Evolutionary conservation across 2,113 vertebrate genomes (phyloP), one percentile per base, ranked within the genome.

Genomic region (Carettochelys insculpta): DNA sequence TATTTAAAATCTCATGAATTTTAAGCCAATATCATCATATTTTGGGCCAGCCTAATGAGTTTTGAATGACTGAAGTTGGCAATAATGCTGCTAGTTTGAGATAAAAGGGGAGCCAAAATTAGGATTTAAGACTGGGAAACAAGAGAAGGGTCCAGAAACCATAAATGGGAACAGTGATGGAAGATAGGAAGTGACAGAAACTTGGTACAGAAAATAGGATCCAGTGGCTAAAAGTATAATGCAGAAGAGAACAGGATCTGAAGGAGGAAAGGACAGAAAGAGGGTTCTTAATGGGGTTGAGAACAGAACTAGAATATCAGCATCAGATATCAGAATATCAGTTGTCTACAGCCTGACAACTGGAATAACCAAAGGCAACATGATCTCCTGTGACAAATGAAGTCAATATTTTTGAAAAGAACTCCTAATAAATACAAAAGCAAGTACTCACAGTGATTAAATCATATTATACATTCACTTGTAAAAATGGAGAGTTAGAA

Each of bases 391-490:
- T 53, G 80, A 96, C 94, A 96, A 86, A 95, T 94, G 94, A 93
- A 95, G 85, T 95, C 86, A 93, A 94, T 95, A 96, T 91, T 96
- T 96, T 96, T 96, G 94, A 95, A 96, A 95, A 96, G 95, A 91
- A 93, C 85, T 94, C 84, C 89, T 87, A 88, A 92, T 86, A 92
- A 88, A 92, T 86, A 92, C 90, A 85, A 86, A 90, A 93, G 93
- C 90, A 93, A 75, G 88, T 96, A 95, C 95, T 89, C 87, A 93
- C 92, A 93, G 93, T 89, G 95, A 95, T 92, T 95, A 83, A 93
- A 95, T 85, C 77, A 94, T 94, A 92, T 92, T 94, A 95, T 95
- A 88, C 91, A 96, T 95, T 97, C 93, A 95, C 94, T 95, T 94
- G 89, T 96, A 87, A 92, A 87, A 94, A 95, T 92, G 94, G 93